These are phyloP conservation scores for Fissipunctia ypsillon DNA, from an alignment of 2,888 invertebrate species.

Conservation along the genomic window DNA sequence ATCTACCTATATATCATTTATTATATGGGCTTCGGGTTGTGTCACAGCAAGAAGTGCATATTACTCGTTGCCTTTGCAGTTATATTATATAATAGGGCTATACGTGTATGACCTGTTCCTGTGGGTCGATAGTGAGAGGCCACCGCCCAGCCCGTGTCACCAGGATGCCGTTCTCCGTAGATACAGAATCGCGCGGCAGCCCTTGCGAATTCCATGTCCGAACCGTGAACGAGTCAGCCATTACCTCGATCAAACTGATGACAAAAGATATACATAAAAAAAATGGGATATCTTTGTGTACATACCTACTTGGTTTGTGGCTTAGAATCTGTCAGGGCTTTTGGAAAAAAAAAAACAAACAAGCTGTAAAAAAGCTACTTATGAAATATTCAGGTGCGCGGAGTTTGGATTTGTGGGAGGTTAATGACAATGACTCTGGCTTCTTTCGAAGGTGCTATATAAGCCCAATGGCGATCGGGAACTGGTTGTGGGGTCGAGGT, in stretches of 20 bases:
- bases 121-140: conserved; percentile 98
- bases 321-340: not conserved
- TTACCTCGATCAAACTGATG: conserved; percentile 92
- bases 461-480: too few species aligned
- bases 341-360: not conserved
- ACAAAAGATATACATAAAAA: conserved; percentile 46
- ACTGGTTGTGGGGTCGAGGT: too few species aligned
- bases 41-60: conserved; percentile 15
- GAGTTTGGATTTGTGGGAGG: not conserved
- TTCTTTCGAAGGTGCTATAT: too few species aligned
- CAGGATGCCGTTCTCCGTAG: conserved; percentile 97
- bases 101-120: conserved; percentile 93
- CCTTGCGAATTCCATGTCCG: conserved; percentile 97
- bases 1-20: not conserved
- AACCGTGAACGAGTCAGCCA: conserved; percentile 96
- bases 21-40: not conserved
- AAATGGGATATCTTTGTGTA: not conserved
- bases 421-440: not conserved
- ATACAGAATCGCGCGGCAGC: conserved; percentile 96
- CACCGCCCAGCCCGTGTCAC: conserved; percentile 95
- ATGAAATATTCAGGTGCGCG: not conserved
- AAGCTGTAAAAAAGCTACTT: not conserved
- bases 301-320: not conserved
- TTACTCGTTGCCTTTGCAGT: not conserved
- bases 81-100: not conserved